phyloP scores from a whole-genome alignment of 2,888 invertebrate species.

The Monochamus alternatus region DNA sequence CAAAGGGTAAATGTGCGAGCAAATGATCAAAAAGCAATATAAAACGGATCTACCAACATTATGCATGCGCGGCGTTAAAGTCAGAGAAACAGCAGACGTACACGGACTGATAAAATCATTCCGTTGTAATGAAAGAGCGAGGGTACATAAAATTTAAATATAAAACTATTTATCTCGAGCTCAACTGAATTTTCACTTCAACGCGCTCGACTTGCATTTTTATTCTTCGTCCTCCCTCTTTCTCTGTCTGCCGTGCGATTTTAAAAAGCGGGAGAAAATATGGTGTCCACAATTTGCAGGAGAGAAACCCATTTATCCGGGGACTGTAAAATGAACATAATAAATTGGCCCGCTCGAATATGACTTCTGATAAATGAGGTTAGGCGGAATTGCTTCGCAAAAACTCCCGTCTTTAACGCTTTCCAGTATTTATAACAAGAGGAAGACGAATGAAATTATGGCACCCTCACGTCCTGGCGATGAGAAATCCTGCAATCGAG shows the following conservation, averaged over 20 bases:
- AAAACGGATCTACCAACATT: constrained; percentile 3
- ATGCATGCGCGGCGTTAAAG: constrained; percentile 18
- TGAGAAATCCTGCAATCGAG: neutral
- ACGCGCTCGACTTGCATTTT: constrained; percentile 20
- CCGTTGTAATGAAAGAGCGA: constrained; percentile 36
- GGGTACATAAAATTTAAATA: constrained; percentile 50
- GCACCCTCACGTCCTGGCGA: neutral
- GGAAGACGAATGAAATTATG: constrained; percentile 6
- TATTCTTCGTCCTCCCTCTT: constrained; percentile 13
- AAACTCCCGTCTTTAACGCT: constrained; percentile 20
- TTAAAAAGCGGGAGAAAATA: constrained; percentile 27
- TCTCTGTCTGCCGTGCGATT: constrained; percentile 17
- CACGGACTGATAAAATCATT: constrained; percentile 43
- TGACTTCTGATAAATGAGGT: constrained; percentile 39
- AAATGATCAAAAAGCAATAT: constrained; percentile 5
- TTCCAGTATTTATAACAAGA: constrained; percentile 17
- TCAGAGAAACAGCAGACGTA: constrained; percentile 29
- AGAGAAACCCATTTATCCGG: constrained; percentile 28
- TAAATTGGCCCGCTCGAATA: constrained; percentile 36
- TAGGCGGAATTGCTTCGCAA: constrained; percentile 24
- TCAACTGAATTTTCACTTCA: constrained; percentile 32
- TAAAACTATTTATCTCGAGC: constrained; percentile 35
- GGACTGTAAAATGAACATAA: constrained; percentile 32
- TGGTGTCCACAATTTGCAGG: constrained; percentile 34
- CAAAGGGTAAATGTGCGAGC: neutral